phyloP scores from a whole-genome alignment of 92 coral and sea anemone genomes.

The Parazoanthus darwini region DNA sequence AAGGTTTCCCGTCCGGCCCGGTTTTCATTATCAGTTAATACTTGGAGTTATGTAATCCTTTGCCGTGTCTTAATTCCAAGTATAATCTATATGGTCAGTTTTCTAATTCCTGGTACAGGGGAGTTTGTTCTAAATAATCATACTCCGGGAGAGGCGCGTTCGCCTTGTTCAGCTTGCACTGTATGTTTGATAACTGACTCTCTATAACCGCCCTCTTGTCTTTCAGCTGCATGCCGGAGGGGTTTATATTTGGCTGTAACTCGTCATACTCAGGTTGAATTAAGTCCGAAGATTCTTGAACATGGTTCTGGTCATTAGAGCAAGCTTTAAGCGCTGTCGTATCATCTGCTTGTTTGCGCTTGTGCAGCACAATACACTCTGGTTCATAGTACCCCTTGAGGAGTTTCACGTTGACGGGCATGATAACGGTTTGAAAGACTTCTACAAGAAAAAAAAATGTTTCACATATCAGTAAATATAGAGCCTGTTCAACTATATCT shows the following conservation, averaged over 20 bases:
- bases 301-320: not conserved
- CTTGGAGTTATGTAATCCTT: too few species aligned
- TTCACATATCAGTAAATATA: too few species aligned
- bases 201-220: not conserved
- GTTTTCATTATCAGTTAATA: too few species aligned
- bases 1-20: too few species aligned
- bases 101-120: conserved; percentile 5
- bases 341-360: not conserved
- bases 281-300: not conserved
- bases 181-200: not conserved
- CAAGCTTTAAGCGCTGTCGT: not conserved
- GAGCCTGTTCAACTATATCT: not conserved
- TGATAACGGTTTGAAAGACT: conserved; percentile 23
- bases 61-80: too few species aligned
- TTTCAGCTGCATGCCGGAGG: not conserved
- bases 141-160: not conserved
- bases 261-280: conserved; percentile 16
- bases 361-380: conserved; percentile 18
- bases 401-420: conserved; percentile 31
- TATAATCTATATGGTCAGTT: not conserved
- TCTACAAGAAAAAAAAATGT: not conserved
- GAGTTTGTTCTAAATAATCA: not conserved
- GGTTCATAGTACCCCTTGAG: conserved; percentile 34
- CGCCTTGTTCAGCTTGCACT: not conserved
- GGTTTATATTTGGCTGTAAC: not conserved